Base-by-base conservation (phyloP, 2,797 vertebrate genomes). In the Sarcoramphus papa region DNA sequence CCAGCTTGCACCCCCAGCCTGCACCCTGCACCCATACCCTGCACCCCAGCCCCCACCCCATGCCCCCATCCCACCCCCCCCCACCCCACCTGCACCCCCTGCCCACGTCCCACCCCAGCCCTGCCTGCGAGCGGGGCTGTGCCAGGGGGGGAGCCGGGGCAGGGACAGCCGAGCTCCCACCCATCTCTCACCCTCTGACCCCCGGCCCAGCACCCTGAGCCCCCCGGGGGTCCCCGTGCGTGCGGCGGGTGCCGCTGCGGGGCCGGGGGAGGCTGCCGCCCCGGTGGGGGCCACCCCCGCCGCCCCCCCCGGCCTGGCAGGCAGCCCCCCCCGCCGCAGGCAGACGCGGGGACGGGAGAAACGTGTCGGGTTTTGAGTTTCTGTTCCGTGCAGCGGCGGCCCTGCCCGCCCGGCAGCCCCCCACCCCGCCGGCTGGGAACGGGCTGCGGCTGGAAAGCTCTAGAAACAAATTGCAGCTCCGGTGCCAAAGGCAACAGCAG, bases 361-460 rank as follows among this genome's bases (percentile, higher is more conserved):
- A 53, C 57, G 40, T 12, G 47, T 10, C 6, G 47, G 64, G 50
- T 45, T 56, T 54, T 23, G 77, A 67, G 63, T 59, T 59, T 23
- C 54, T 31, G 75, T 53, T 53, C 48, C 37, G 6, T 18, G 76
- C 62, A 65, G 62, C 40, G 8, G 60, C 75, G 24, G 40, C 60
- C 75, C 75, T 64, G 60, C 31, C 53, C 14, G 30, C 59, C 47
- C 64, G 14, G 25, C 43, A 60, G 68, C 83, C 77, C 72, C 75
- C 81, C 87, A 56, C 91, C 57, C 84, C 51, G 54, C n/a, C 31
- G 50, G 43, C 69, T 73, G 86, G 94, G 88, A 63, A 70, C 37
- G 74, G 56, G 43, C 50, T 88, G 73, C 83, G 62, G 87, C 92
- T 88, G 94, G 94, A 95, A 95, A 88, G 90, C 91, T 95, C 92